A percentile compares a stretch with the other conserved stretches of the same genome.
phyloP scores from a whole-genome alignment of 2,113 vertebrate species.

The Ibidorhyncha struthersii region DNA sequence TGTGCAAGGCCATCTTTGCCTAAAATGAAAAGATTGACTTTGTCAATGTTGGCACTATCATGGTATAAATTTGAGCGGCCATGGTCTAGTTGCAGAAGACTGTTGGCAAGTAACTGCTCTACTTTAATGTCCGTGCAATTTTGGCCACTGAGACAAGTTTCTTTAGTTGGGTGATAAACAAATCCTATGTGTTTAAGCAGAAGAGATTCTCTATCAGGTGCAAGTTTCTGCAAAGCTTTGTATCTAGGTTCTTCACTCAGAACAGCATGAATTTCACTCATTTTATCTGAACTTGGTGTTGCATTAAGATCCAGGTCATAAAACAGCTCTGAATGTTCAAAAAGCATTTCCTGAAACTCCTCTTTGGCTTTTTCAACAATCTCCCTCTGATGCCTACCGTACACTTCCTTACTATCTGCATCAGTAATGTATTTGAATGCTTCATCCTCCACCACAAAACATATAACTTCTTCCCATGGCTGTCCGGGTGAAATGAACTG shows the following conservation, averaged over 20 bases:
- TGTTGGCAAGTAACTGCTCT: constrained; percentile 92
- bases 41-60: constrained; percentile 93
- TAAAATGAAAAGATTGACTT: constrained; percentile 96
- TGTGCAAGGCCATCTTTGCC: constrained; percentile 95
- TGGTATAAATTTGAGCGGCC: constrained; percentile 91
- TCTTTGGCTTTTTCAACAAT: constrained; percentile 99
- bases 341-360: constrained; percentile 99
- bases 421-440: constrained; percentile 97
- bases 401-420: constrained; percentile 93
- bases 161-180: constrained; percentile 98
- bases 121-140: constrained; percentile 96
- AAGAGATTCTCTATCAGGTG: constrained; percentile 95
- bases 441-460: constrained; percentile 96
- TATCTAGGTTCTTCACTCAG: constrained; percentile 97
- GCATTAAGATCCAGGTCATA: constrained; percentile 98
- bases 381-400: constrained; percentile 94
- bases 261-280: constrained; percentile 96
- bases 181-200: constrained; percentile 99
- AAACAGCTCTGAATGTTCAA: constrained; percentile 97
- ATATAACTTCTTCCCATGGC: constrained; percentile 97
- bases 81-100: constrained; percentile 91
- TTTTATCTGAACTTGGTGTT: constrained; percentile 96
- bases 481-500: constrained; percentile 96
- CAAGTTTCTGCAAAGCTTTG: constrained; percentile 96
- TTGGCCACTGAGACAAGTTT: constrained; percentile 96